Conservation (phyloP, 2,888 invertebrate species). For the Onchidella celtica region DNA sequence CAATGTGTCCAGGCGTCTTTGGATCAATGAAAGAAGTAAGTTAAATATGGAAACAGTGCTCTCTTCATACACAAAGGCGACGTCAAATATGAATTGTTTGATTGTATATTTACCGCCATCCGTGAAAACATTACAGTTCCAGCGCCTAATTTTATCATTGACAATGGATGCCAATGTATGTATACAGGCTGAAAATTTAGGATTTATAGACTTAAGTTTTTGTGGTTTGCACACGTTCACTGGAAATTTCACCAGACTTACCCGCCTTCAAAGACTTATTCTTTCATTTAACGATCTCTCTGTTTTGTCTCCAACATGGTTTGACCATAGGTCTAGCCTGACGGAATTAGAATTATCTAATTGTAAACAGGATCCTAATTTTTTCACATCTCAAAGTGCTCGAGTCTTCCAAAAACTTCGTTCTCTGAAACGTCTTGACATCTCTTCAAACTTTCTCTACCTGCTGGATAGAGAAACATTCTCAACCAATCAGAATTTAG, state of each 20-base stretch:
- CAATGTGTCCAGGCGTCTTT: too few relatives aligned
- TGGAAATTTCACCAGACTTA: not conserved
- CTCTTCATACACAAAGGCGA: too few relatives aligned
- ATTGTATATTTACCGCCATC: too few relatives aligned
- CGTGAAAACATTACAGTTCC: not conserved
- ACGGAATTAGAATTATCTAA: slow-evolving; percentile 1
- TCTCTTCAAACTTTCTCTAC: slow-evolving; percentile 20
- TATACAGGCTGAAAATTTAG: not conserved
- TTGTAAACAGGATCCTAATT: not conserved
- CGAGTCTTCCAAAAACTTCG: slow-evolving; percentile 5
- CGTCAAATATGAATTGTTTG: too few relatives aligned
- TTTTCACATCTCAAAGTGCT: slow-evolving; percentile 4
- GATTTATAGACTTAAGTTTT: not conserved
- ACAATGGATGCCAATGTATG: not conserved
- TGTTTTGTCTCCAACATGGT: not conserved
- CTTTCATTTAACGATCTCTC: slow-evolving; percentile 18
- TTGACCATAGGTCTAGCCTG: slow-evolving; percentile 3
- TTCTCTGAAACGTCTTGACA: not conserved
- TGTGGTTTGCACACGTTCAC: not conserved
- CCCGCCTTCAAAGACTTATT: not conserved
- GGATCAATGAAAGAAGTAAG: not conserved
- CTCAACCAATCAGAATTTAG: not conserved
- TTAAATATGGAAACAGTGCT: too few relatives aligned
- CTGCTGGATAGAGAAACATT: slow-evolving; percentile 14
- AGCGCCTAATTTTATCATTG: not conserved